Evolutionary conservation across 2,888 invertebrate species (phyloP), one percentile per base, ranked within the genome.

Genomic region (Acheta domesticus): DNA sequence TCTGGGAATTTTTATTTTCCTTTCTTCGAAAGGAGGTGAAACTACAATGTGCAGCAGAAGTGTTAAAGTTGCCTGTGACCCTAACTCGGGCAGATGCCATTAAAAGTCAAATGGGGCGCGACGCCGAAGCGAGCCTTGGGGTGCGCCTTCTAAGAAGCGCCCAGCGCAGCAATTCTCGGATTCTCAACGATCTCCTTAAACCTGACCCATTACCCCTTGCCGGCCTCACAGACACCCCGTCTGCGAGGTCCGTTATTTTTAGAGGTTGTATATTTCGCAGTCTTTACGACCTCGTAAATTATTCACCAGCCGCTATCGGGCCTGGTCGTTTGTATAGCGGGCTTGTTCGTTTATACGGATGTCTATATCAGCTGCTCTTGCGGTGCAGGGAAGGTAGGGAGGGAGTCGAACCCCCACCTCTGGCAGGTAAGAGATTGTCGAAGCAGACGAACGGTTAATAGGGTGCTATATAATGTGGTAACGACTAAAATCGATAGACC

Each of bases 101-200:
- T 36, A 36, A 36, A 36, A 36, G 11, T 36, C 36, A 36, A 36
- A 36, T 36, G 36, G 36, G 8, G 36, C 36, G 5, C 36, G n/a
- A 4, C 16, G 62, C 16, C 16, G 62, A n/a, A n/a, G 62, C 8
- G 62, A 62, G 62, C 16, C 16, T 62, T 14, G 62, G n/a, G 62
- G n/a, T 5, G 4, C 16, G 62, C 14, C 62, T 62, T 62, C 62
- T 62, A 14, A 62, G 62, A 62, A n/a, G n/a, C 62, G 62, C 62
- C n/a, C 62, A 14, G 62, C 62, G 16, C 16, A 62, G 62, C 62
- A 62, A 62, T 62, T 62, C 62, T 62, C 62, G n/a, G 62, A 14
- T 62, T n/a, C 62, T 62, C 62, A 62, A 62, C 62, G 62, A 62
- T 62, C 62, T 62, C 62, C 62, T 62, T 62, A 62, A 62, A 62